Evolutionary conservation across 2,888 invertebrate genomes (phyloP).

Genomic region (Sminthurides aquaticus): DNA sequence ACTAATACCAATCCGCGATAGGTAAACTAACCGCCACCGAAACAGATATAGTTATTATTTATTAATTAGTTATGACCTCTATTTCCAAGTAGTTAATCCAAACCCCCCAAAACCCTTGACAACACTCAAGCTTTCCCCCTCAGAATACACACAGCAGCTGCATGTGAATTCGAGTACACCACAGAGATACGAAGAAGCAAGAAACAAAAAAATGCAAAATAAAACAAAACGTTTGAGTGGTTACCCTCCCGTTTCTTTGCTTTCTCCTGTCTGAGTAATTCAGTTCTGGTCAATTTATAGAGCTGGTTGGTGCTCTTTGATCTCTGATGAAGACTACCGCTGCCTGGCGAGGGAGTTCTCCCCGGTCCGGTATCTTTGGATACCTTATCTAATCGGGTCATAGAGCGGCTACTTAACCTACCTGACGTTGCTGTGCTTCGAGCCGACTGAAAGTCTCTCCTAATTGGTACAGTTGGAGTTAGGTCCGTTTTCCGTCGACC

Average conservation of each 20-base stretch:
- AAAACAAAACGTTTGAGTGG: conserved; percentile 2
- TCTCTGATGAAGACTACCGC: conserved; percentile 18
- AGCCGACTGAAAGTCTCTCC: conserved; percentile 25
- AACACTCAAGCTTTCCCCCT: too few relatives aligned
- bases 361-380: conserved; percentile 33
- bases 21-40: too few relatives aligned
- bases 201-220: background rate
- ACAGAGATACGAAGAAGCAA: too few relatives aligned
- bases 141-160: too few relatives aligned
- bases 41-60: too few relatives aligned
- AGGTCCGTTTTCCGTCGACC: conserved; percentile 42
- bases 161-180: too few relatives aligned
- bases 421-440: conserved; percentile 18
- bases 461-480: conserved; percentile 41
- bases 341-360: conserved; percentile 13
- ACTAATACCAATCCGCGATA: too few relatives aligned
- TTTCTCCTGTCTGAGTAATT: conserved; percentile 39
- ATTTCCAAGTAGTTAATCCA: too few relatives aligned
- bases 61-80: too few relatives aligned
- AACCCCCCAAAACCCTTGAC: too few relatives aligned
- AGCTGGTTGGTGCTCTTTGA: conserved; percentile 42
- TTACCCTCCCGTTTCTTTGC: conserved; percentile 32
- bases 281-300: conserved; percentile 41
- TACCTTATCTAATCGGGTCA: conserved; percentile 42
- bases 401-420: conserved; percentile 27